Evolutionary conservation across 2,113 vertebrate genomes (phyloP), one percentile per base, ranked within the genome.

Genomic region (Neogale vison): DNA sequence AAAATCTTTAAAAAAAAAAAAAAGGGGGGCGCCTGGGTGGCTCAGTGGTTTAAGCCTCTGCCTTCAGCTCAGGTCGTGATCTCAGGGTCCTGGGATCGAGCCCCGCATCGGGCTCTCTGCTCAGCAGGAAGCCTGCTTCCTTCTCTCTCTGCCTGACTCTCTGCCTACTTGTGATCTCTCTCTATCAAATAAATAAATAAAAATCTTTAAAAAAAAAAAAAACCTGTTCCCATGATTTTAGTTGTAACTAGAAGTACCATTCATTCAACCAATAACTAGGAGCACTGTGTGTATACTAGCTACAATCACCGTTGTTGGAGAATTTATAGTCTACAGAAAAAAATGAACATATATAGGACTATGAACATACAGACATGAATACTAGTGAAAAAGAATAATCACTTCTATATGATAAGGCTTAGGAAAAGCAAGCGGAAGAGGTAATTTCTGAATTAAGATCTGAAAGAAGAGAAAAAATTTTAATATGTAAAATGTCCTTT

Each of bases 381-480:
- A 81, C 3, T 34, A 84, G 34, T 65, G 85, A 90, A 84, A 59
- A 80, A 36, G 17, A 91, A 76, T 24, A 72, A 50, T 77, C 29
- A 79, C 23, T 39, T 90, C 20, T 89, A 93, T 24, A 83, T 59
- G 82, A 67, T 23, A 90, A 52, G 15, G 72, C 8, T 94, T 65
- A 50, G 61, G 47, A 85, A 84, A 95, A 92, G 24, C 20, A 76
- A 76, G 42, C 34, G 45, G 0, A 81, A 72, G 29, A 86, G 20
- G 31, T 69, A n/a, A 93, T 29, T 93, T 93, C 52, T 90, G 67
- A 93, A 89, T 93, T 92, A 89, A 92, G 45, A 61, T 55, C 65
- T 95, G 20, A 89, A 95, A 93, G 26, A 47, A 59, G 31, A 74
- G 34, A 20, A 95, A 83, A 23, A 9, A 74, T 65, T 82, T 92